These are phyloP conservation scores for Conomelus anceps DNA, from an alignment of 2,888 invertebrate genomes.

Conservation along the genomic window DNA sequence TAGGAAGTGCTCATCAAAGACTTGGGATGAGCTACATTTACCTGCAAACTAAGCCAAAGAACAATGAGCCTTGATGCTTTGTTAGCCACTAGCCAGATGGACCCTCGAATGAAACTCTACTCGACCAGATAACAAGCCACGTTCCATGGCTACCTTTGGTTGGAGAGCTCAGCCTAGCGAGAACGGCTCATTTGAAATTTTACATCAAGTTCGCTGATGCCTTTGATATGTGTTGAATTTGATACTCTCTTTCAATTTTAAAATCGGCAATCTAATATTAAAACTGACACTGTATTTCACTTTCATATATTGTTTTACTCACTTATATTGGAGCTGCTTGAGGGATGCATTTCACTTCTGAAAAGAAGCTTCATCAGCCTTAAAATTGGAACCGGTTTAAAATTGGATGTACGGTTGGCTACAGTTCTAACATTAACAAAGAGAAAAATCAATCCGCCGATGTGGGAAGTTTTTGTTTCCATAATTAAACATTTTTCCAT, in stretches of 20 bases:
- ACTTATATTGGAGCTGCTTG: too few relatives aligned
- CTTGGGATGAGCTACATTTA: neutral
- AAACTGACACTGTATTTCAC: too few relatives aligned
- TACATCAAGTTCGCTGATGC: neutral
- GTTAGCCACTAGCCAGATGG: neutral
- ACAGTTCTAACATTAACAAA: neutral
- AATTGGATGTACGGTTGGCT: neutral
- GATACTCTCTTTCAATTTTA: neutral
- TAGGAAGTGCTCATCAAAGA: neutral
- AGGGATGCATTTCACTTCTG: too few relatives aligned
- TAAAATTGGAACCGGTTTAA: too few relatives aligned
- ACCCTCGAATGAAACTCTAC: neutral
- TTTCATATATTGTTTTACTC: too few relatives aligned
- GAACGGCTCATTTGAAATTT: neutral
- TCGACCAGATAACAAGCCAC: neutral
- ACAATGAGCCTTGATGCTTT: neutral
- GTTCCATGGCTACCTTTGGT: neutral
- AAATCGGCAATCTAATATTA: too few relatives aligned
- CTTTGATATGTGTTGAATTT: neutral
- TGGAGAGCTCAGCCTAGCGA: neutral
- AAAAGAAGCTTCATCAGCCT: too few relatives aligned
- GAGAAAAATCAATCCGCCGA: neutral
- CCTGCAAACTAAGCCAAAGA: neutral
- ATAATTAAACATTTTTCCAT: neutral
- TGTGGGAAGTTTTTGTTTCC: neutral